These are phyloP conservation scores for Agelastica alni DNA, from an alignment of 2,888 invertebrate species.

Conservation along the genomic window DNA sequence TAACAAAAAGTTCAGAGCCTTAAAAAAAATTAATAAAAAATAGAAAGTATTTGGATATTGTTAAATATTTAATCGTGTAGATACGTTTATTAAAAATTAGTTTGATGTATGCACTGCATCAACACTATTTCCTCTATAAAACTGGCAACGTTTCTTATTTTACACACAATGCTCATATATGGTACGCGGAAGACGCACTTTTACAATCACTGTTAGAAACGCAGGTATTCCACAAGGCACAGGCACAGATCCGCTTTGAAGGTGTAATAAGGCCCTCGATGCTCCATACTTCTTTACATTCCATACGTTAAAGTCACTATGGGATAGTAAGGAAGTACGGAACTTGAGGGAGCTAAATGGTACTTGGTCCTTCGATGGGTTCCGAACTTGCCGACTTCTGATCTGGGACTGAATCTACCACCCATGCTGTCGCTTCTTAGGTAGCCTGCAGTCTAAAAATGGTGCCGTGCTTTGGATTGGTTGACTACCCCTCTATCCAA, in stretches of 20 bases:
- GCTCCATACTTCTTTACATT: slow-evolving; percentile 98
- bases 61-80: no score
- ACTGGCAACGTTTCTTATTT: slow-evolving; percentile 1
- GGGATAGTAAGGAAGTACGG: slow-evolving; percentile 96
- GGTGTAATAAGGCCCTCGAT: slow-evolving; percentile 42
- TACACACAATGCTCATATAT: slow-evolving; percentile 1
- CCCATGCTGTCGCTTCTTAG: slow-evolving; percentile 50
- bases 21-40: no score
- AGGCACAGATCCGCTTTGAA: slow-evolving; percentile 8
- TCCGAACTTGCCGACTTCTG: slow-evolving; percentile 29
- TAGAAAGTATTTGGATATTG: no score
- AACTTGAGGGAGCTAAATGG: slow-evolving; percentile 60
- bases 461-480: slow-evolving; percentile 56
- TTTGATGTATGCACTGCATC: no score
- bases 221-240: slow-evolving; percentile 28
- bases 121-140: no score
- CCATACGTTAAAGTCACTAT: slow-evolving; percentile 87
- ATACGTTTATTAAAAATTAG: no score
- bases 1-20: no score
- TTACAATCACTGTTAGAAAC: background rate
- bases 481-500: slow-evolving; percentile 64
- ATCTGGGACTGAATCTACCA: slow-evolving; percentile 46
- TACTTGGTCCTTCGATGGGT: slow-evolving; percentile 14
- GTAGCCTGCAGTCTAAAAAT: slow-evolving; percentile 57
- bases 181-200: slow-evolving; percentile 8